Evolutionary conservation across 2,113 vertebrate species (phyloP).

Genomic region (Lycaon pictus): DNA sequence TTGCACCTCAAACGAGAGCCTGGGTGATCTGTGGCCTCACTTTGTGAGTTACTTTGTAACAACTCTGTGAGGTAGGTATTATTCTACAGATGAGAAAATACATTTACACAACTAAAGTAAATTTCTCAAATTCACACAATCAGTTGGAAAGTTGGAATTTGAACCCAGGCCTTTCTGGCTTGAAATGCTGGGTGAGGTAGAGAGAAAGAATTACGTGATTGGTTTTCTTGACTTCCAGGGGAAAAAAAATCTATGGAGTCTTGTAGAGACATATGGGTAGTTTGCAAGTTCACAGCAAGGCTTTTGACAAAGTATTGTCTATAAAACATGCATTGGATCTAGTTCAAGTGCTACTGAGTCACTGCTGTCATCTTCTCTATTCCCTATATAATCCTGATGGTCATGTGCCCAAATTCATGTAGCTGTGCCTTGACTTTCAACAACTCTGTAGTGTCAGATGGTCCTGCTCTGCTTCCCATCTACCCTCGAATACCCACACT

Average conservation of each 20-base stretch:
- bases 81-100: constrained; percentile 17
- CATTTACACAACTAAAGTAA: not conserved
- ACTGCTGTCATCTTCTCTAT: not conserved
- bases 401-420: not conserved
- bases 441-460: not conserved
- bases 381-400: not conserved
- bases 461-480: not conserved
- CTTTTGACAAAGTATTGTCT: not conserved
- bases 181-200: not conserved
- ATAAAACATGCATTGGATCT: not conserved
- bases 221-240: not conserved
- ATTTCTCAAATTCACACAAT: not conserved
- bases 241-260: not conserved
- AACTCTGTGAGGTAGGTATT: not conserved
- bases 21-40: not conserved
- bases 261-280: not conserved
- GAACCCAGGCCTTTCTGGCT: not conserved
- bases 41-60: not conserved
- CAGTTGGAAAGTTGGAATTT: not conserved
- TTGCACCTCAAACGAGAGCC: not conserved
- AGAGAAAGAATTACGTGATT: not conserved
- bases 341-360: not conserved
- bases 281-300: not conserved
- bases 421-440: constrained; percentile 1
- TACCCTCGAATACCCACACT: not conserved